Evolutionary conservation across 2,113 vertebrate species (phyloP).

Genomic region (Anoura caudifer): DNA sequence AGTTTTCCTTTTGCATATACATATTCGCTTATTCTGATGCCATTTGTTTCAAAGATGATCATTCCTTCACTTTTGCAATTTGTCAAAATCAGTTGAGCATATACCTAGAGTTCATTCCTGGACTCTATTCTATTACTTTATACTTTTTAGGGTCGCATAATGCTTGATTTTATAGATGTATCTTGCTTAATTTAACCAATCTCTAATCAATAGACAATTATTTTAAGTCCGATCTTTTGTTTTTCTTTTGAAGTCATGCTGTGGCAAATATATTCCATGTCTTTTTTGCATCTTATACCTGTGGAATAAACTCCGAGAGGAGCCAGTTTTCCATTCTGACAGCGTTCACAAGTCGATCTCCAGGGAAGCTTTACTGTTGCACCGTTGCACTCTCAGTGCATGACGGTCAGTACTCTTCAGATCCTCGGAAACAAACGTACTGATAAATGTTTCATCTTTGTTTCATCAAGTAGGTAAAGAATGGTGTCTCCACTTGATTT

Average conservation of each 20-base stretch:
- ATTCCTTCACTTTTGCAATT: background rate
- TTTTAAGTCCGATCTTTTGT: background rate
- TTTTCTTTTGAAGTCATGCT: background rate
- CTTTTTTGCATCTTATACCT: background rate
- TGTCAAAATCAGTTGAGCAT: background rate
- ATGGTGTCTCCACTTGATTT: background rate
- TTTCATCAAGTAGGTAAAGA: background rate
- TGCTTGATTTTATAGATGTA: background rate
- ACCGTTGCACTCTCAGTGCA: background rate
- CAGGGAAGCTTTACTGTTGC: background rate
- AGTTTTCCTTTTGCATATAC: background rate
- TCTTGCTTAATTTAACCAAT: background rate
- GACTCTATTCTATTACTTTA: background rate
- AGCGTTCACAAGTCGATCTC: background rate
- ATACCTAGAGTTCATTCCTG: background rate
- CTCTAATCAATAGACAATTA: background rate
- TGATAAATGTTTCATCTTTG: background rate
- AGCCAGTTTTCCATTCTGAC: background rate
- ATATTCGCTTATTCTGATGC: background rate
- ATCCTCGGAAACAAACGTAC: background rate
- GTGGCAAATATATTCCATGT: background rate
- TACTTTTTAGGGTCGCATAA: background rate
- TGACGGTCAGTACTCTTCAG: background rate
- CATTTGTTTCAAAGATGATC: background rate
- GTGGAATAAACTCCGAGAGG: background rate